Evolutionary conservation across 1,140 invertebrate genomes (phyloP).

Genomic region (Drosophila pandora): DNA sequence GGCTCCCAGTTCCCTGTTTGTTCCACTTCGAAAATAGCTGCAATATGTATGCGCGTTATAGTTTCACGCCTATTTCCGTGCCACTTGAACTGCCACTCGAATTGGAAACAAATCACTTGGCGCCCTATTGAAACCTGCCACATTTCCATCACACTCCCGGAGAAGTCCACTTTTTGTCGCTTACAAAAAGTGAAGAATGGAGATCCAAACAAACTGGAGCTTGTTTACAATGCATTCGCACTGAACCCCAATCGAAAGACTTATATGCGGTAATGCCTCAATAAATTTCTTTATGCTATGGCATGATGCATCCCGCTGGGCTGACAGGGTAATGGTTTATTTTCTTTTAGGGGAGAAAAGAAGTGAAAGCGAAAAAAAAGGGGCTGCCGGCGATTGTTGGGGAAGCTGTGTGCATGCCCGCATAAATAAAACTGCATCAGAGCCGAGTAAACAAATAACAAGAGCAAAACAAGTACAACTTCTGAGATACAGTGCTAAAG

Average conservation of each 20-base stretch:
- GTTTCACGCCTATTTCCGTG: constrained; percentile 3
- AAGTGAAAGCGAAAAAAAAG: not conserved
- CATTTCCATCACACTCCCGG: constrained; percentile 33
- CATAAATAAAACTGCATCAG: constrained; percentile 47
- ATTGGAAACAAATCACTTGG: constrained; percentile 47
- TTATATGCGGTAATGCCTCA: constrained; percentile 49
- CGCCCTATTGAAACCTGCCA: constrained; percentile 43
- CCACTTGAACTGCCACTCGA: constrained; percentile 8
- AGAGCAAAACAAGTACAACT: constrained; percentile 9
- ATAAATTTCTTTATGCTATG: constrained; percentile 60
- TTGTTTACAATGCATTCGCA: constrained; percentile 58
- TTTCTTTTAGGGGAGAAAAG: not conserved
- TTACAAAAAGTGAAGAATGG: not conserved
- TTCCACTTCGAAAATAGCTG: constrained; percentile 46
- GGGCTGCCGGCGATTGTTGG: constrained; percentile 12
- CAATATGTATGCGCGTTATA: not conserved
- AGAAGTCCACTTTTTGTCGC: constrained; percentile 31
- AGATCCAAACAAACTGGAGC: not conserved
- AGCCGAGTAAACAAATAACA: constrained; percentile 48
- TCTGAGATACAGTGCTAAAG: constrained; percentile 3
- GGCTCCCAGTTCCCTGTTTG: constrained; percentile 48
- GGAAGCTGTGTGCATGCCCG: constrained; percentile 40
- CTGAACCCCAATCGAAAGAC: constrained; percentile 37
- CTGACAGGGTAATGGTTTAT: constrained; percentile 6
- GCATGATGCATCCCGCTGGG: constrained; percentile 27